These are phyloP conservation scores for Gephyroberyx darwinii DNA, from an alignment of 2,797 vertebrate genomes.

Conservation along the genomic window DNA sequence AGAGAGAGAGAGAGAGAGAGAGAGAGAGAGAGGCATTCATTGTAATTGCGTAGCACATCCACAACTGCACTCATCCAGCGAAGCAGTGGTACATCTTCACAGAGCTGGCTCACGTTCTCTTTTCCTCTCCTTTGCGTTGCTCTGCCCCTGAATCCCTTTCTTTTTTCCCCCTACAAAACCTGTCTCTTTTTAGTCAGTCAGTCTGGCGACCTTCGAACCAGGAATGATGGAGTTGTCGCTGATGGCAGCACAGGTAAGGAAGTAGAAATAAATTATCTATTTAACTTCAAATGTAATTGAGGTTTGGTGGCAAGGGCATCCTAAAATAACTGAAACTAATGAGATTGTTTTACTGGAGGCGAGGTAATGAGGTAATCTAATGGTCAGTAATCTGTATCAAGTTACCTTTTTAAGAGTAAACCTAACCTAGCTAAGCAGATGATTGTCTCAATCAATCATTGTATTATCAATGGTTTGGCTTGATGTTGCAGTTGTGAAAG, in stretches of 20 bases:
- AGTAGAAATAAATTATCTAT: neutral
- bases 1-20: conserved; percentile 24
- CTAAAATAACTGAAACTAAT: neutral
- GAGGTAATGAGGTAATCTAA: neutral
- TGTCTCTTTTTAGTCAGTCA: conserved; percentile 9
- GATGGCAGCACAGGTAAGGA: conserved; percentile 72
- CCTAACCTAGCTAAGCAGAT: neutral
- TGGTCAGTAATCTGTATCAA: neutral
- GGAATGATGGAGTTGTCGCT: conserved; percentile 73
- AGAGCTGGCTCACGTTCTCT: neutral
- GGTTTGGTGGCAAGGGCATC: neutral
- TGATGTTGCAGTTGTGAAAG: neutral
- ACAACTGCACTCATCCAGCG: conserved; percentile 31
- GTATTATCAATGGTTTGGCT: neutral
- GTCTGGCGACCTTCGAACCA: conserved; percentile 42
- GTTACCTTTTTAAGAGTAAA: neutral
- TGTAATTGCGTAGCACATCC: conserved; percentile 57
- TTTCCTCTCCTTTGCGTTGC: neutral
- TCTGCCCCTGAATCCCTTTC: neutral
- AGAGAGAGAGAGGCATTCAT: conserved; percentile 31
- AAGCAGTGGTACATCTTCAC: conserved; percentile 33
- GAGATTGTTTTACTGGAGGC: neutral
- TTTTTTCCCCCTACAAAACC: neutral
- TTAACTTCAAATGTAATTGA: neutral
- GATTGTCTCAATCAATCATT: no score